A percentile compares a stretch with the other conserved stretches of the same genome.
These are phyloP conservation scores for Salticus scenicus DNA, from an alignment of 2,888 invertebrate genomes.

Conservation along the genomic window DNA sequence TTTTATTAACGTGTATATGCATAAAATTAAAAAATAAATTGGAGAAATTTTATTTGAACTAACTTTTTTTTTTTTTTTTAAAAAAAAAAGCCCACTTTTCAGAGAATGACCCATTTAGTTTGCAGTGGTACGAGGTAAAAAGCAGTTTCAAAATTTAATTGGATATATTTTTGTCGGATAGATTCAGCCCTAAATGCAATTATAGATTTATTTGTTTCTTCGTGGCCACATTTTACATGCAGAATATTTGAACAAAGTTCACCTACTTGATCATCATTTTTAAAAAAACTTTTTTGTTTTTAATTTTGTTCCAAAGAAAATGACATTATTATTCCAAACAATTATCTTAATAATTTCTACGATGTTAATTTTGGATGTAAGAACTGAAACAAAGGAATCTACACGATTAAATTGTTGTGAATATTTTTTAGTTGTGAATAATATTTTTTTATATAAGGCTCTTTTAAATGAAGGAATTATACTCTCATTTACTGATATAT, in stretches of 20 bases:
- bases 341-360: background rate
- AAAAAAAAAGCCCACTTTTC: too few relatives aligned
- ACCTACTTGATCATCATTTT: background rate
- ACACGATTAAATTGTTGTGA: constrained; percentile 4
- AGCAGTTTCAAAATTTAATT: background rate
- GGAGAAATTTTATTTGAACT: too few relatives aligned
- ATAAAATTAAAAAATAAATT: too few relatives aligned
- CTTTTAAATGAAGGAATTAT: background rate
- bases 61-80: too few relatives aligned
- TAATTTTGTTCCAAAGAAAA: background rate
- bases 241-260: background rate
- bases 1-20: too few relatives aligned
- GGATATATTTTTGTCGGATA: background rate
- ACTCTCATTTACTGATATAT: background rate
- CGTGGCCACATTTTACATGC: background rate
- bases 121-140: background rate
- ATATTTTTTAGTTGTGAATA: background rate
- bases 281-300: background rate
- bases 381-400: background rate
- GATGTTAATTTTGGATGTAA: background rate
- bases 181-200: background rate
- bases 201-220: background rate
- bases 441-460: background rate
- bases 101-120: too few relatives aligned
- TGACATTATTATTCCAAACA: background rate